Percentiles rank a stretch among this genome's conserved stretches.
Conservation (phyloP, 2,888 invertebrate species). For the Xestia xanthographa region DNA sequence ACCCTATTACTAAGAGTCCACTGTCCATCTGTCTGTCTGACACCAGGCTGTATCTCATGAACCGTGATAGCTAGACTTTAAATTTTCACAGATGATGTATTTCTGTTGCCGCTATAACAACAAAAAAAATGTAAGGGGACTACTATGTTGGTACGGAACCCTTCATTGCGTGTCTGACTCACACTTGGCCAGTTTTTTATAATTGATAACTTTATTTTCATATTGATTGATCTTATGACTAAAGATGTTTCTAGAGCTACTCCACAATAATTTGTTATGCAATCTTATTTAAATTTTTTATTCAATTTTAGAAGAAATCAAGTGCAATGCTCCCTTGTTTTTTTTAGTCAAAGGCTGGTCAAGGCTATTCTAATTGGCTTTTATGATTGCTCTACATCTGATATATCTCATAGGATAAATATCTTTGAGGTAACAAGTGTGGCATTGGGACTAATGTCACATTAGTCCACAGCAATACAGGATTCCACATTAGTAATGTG, state of each 20-base stretch:
- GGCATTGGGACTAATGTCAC: constrained; percentile 7
- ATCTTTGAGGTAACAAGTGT: constrained; percentile 7
- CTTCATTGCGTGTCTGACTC: too few relatives aligned
- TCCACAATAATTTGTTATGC: neutral
- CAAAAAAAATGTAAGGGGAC: too few relatives aligned
- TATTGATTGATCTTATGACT: neutral
- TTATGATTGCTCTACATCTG: neutral
- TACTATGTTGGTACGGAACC: too few relatives aligned
- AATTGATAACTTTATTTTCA: neutral
- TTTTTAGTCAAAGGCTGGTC: neutral
- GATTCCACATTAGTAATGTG: too few relatives aligned
- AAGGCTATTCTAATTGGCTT: neutral
- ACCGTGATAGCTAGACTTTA: too few relatives aligned
- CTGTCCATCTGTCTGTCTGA: too few relatives aligned
- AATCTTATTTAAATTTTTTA: constrained; percentile 4
- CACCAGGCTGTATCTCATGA: too few relatives aligned
- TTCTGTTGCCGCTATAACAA: too few relatives aligned
- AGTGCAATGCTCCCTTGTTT: neutral
- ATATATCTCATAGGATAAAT: constrained; percentile 7
- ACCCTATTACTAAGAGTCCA: too few relatives aligned
- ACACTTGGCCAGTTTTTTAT: neutral
- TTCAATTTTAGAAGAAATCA: neutral
- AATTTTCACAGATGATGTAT: too few relatives aligned
- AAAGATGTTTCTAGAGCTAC: neutral
- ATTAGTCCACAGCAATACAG: too few relatives aligned